These are phyloP conservation scores for Sisyra nigra DNA, from an alignment of 2,888 invertebrate genomes.

Conservation along the genomic window DNA sequence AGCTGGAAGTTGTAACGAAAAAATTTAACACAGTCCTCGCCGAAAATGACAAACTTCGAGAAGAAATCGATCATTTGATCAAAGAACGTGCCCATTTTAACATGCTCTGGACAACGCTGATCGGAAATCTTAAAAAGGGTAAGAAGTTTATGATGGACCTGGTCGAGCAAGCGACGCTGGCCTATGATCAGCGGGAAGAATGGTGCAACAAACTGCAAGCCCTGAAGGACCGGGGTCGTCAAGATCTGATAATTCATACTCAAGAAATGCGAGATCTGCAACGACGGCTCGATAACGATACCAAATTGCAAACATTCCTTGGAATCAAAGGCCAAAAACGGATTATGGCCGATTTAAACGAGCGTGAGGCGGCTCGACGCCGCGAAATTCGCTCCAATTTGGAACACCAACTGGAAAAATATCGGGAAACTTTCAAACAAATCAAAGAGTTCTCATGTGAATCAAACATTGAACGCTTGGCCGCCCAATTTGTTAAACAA, in stretches of 20 bases:
- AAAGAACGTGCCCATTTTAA: conserved; percentile 73
- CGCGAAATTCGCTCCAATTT: conserved; percentile 48
- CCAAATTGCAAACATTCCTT: conserved; percentile 70
- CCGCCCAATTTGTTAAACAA: conserved; percentile 59
- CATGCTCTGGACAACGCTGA: conserved; percentile 59
- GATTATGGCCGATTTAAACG: conserved; percentile 55
- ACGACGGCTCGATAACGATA: conserved; percentile 69
- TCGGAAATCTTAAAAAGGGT: conserved; percentile 56
- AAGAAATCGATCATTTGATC: conserved; percentile 66
- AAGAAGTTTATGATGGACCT: conserved; percentile 71
- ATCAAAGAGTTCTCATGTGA: conserved; percentile 52
- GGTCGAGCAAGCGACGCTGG: conserved; percentile 74
- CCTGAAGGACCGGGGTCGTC: conserved; percentile 60
- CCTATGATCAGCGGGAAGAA: conserved; percentile 78
- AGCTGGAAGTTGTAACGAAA: conserved; percentile 58
- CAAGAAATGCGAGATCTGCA: conserved; percentile 80
- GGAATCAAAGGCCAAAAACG: conserved; percentile 68
- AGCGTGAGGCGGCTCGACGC: conserved; percentile 54
- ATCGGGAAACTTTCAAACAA: conserved; percentile 56
- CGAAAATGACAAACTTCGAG: conserved; percentile 53
- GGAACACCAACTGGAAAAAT: conserved; percentile 53
- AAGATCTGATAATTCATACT: conserved; percentile 48
- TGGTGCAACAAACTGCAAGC: conserved; percentile 65
- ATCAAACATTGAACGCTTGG: conserved; percentile 46
- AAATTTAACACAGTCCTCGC: conserved; percentile 59